Conservation (phyloP, 2,113 vertebrate species). For the Sciurus niger region DNA sequence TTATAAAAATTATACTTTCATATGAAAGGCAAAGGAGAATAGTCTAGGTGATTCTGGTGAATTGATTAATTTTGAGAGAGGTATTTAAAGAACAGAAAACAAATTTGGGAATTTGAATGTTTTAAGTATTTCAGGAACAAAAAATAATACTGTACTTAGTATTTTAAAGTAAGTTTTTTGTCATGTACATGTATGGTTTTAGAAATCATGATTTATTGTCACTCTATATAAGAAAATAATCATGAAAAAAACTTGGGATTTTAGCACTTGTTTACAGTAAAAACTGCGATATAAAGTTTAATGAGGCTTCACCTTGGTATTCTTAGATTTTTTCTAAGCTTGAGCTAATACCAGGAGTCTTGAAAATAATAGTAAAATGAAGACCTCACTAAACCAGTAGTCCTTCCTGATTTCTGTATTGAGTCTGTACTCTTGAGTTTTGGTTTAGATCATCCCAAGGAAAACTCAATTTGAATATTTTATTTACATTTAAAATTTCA, state of each 20-base stretch:
- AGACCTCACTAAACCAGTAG: not conserved
- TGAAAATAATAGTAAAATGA: not conserved
- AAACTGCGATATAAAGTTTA: not conserved
- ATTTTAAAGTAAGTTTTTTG: conserved; percentile 10
- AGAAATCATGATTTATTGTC: conserved; percentile 22
- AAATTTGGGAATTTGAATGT: not conserved
- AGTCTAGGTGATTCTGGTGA: not conserved
- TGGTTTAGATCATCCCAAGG: not conserved
- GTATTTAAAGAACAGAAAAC: conserved; percentile 32
- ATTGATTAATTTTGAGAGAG: not conserved
- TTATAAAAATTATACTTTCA: not conserved
- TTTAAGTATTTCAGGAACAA: conserved; percentile 26
- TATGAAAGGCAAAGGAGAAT: not conserved
- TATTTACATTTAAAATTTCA: conserved; percentile 33
- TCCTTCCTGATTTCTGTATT: not conserved
- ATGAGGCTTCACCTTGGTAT: not conserved
- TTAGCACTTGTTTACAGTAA: conserved; percentile 24
- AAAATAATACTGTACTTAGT: conserved; percentile 39
- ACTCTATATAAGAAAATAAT: not conserved
- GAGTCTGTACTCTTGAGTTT: not conserved
- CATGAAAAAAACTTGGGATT: not conserved
- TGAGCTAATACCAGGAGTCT: not conserved
- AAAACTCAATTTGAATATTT: conserved; percentile 1
- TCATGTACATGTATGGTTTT: not conserved
- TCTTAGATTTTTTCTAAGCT: not conserved